Percentiles rank a stretch among this genome's conserved stretches.
Evolutionary conservation across 2,113 vertebrate genomes (phyloP).

Genomic region (Chascanopsetta lugubris): DNA sequence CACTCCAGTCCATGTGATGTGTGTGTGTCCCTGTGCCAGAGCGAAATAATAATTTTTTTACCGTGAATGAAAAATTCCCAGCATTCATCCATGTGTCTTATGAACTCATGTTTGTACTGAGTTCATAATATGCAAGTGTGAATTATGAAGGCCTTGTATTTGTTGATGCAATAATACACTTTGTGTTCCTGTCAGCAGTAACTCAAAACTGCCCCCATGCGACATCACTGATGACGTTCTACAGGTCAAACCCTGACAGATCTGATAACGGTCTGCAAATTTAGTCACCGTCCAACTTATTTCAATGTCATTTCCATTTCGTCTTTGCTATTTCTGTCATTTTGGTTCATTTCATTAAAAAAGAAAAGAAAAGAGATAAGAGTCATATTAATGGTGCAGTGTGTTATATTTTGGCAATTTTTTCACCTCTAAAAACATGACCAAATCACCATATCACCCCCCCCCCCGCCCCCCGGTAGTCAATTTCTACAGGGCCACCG

Average conservation of each 20-base stretch:
- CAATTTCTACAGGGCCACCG: too few relatives aligned
- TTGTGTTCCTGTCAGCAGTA: neutral
- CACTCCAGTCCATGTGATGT: constrained; percentile 31
- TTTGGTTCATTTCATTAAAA: neutral
- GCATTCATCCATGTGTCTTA: neutral
- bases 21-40: constrained; percentile 18
- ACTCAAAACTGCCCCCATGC: neutral
- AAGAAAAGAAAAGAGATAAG: too few relatives aligned
- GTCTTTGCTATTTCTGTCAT: too few relatives aligned
- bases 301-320: neutral
- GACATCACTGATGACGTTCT: neutral
- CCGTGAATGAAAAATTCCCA: neutral
- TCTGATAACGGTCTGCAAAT: neutral
- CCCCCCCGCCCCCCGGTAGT: too few relatives aligned
- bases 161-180: neutral
- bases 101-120: constrained; percentile 1
- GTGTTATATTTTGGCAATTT: too few relatives aligned
- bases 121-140: neutral
- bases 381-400: too few relatives aligned
- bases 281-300: neutral
- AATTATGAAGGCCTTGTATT: neutral
- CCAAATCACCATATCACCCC: too few relatives aligned
- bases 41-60: constrained; percentile 26
- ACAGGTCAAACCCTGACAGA: neutral
- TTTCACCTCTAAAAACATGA: too few relatives aligned